Base-by-base conservation (phyloP, 2,797 vertebrate genomes). In the Macrochelys suwanniensis region DNA sequence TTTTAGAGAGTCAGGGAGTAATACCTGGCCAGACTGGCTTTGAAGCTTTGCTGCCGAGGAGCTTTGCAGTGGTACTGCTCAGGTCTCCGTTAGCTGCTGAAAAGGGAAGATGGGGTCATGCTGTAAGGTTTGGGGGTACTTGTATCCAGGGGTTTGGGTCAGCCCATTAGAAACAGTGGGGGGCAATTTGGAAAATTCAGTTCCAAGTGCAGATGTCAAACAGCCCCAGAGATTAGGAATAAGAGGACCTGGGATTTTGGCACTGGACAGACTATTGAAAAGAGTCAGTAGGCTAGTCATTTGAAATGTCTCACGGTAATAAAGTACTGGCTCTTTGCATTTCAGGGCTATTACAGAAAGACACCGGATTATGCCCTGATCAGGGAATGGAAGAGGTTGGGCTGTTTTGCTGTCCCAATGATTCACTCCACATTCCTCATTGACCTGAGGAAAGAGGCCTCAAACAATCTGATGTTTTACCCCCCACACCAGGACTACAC, bases 401-500 rank as follows among this genome's bases (percentile, higher is more conserved):
- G 99, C 95, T 99, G 99, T 88, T 99, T 98, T 90, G 94, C 99
- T 0, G 99, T 99, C 85, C 99, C 99, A 2, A 99, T 99, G 99
- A 97, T 99, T 87, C 99, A 99, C 96, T 99, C 99, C 97, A 99
- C 99, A 0, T 99, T 99, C 97, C 98, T 99, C 17, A 95, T 99
- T 85, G 99, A 99, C 97, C 98, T 99, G 94, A 98, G 99, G 31
- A 99, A 99, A 61, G 98, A 98, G 71, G 98, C 99, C 80, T 99
- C 99, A 12, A 96, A 95, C 51, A 97, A 98, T 54, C 97, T 99
- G 97, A 79, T 97, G 25, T 99, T 99, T 98, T 98, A 99, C 92
- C 99, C 99, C 0, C 99, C 99, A 0, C 99, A 99, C 97, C 98
- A 98, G 1, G 99, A 99, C 98, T 99, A 99, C 98, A 99, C 99